A percentile compares a stretch with the other conserved stretches of the same genome.
These are phyloP conservation scores for Phyllotreta cruciferae DNA, from an alignment of 2,888 invertebrate genomes.

Conservation along the genomic window DNA sequence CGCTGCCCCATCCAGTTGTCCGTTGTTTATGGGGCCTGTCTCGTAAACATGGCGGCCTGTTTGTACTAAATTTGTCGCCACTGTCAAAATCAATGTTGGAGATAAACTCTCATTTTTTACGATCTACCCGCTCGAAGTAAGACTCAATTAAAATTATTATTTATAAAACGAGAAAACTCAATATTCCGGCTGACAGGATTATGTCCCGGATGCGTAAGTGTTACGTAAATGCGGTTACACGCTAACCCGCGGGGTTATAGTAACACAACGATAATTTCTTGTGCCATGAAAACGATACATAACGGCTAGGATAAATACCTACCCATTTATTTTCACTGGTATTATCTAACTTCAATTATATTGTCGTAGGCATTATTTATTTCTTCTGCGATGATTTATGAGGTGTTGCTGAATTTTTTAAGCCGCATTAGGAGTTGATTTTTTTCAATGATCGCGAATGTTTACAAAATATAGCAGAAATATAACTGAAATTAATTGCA, in stretches of 20 bases:
- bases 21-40: constrained; percentile 53
- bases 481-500: no score
- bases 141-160: constrained; percentile 54
- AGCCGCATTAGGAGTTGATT: no score
- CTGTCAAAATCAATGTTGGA: constrained; percentile 54
- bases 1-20: constrained; percentile 49
- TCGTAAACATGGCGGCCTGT: constrained; percentile 55
- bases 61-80: constrained; percentile 58
- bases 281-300: not conserved
- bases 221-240: constrained; percentile 13
- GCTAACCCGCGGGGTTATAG: constrained; percentile 14
- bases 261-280: constrained; percentile 16
- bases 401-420: no score
- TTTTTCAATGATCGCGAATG: no score
- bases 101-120: constrained; percentile 52
- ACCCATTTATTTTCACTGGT: no score
- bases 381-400: no score
- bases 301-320: not conserved
- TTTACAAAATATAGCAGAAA: no score
- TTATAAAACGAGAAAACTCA: constrained; percentile 34
- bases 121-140: constrained; percentile 45
- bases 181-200: constrained; percentile 26
- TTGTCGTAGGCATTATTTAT: no score
- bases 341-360: no score
- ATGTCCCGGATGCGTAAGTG: constrained; percentile 19